Conservation (phyloP, 2,113 vertebrate species). For the Pangasianodon gigas region DNA sequence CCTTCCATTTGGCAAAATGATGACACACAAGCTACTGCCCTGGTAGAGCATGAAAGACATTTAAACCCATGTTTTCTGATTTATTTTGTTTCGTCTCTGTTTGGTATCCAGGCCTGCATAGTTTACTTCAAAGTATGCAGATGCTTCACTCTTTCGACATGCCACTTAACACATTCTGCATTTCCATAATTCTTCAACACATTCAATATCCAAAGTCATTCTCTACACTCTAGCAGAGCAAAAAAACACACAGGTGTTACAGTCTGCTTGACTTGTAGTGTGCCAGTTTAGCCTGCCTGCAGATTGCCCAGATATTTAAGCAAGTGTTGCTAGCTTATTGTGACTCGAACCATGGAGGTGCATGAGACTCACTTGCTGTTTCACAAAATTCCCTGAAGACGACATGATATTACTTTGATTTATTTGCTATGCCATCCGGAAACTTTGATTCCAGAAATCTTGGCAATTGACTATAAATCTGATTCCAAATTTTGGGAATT, state of each 20-base stretch:
- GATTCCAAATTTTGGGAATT: background rate
- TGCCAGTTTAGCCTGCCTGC: background rate
- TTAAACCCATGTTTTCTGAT: background rate
- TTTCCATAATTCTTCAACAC: slow-evolving; percentile 19
- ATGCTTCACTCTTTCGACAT: background rate
- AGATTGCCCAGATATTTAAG: background rate
- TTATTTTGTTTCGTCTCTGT: background rate
- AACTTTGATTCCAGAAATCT: background rate
- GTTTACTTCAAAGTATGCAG: background rate
- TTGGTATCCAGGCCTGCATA: background rate
- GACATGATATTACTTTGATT: background rate
- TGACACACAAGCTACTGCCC: background rate
- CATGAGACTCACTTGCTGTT: background rate
- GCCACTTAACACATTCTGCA: slow-evolving; percentile 7
- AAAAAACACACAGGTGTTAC: slow-evolving; percentile 1
- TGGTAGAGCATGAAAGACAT: background rate
- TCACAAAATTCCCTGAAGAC: background rate
- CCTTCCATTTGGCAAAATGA: background rate
- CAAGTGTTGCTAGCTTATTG: background rate
- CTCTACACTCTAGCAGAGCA: background rate
- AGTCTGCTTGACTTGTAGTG: background rate
- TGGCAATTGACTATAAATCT: background rate
- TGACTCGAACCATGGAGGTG: background rate
- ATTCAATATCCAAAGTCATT: background rate
- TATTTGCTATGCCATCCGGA: background rate